phyloP scores from a whole-genome alignment of 2,888 invertebrate genomes.

The Drosophila colorata region DNA sequence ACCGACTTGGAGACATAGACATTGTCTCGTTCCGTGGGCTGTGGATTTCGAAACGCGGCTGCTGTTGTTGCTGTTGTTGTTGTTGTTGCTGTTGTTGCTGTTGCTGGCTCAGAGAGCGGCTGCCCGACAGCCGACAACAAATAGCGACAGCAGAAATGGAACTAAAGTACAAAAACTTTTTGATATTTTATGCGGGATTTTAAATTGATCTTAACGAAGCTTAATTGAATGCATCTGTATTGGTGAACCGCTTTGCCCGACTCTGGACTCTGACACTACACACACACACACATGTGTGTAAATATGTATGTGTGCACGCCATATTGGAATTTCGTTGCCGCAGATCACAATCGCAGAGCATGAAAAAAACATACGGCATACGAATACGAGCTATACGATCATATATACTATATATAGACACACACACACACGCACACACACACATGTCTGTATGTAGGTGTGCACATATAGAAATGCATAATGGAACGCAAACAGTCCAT shows the following conservation, averaged over 20 bases:
- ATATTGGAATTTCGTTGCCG: constrained; percentile 79
- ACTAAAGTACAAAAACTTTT: constrained; percentile 81
- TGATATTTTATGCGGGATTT: constrained; percentile 85
- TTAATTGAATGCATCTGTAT: constrained; percentile 85
- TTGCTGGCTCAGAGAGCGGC: constrained; percentile 16
- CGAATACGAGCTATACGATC: constrained; percentile 18
- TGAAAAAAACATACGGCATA: constrained; percentile 2
- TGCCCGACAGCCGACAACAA: constrained; percentile 54
- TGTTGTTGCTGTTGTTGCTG: constrained; percentile 30
- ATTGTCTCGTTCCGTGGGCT: constrained; percentile 59
- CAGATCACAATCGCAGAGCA: constrained; percentile 66
- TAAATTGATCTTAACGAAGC: constrained; percentile 86
- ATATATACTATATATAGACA: not conserved
- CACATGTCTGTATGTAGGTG: not conserved
- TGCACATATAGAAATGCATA: constrained; percentile 30
- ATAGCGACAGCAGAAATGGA: constrained; percentile 72
- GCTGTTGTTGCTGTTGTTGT: constrained; percentile 33
- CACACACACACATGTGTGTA: constrained; percentile 4
- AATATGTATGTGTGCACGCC: constrained; percentile 60
- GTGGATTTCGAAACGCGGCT: constrained; percentile 58
- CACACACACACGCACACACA: constrained; percentile 16
- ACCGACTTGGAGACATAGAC: constrained; percentile 72
- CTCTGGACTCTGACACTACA: constrained; percentile 69
- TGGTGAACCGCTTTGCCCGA: constrained; percentile 70
- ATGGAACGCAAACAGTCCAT: constrained; percentile 39